A percentile compares a stretch with the other conserved stretches of the same genome.
Conservation (phyloP, 2,113 vertebrate genomes). For the Hyaena hyaena region DNA sequence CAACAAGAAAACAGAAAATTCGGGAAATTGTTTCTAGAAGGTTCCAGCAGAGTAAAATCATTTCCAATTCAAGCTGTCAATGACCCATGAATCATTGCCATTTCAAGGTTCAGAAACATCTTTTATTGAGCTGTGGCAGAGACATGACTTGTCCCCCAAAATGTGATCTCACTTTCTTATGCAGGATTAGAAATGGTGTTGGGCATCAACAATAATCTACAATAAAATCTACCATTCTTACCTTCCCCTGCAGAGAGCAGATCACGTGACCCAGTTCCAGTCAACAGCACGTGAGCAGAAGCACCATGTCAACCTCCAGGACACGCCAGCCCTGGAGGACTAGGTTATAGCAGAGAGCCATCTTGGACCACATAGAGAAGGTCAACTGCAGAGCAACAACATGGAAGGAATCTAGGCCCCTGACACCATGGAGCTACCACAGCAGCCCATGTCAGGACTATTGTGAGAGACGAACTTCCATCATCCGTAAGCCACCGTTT, state of each 20-base stretch:
- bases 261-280: not conserved
- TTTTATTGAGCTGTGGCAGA: not conserved
- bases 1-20: not conserved
- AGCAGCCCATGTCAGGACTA: not conserved
- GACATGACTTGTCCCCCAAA: not conserved
- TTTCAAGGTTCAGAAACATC: not conserved
- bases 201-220: not conserved
- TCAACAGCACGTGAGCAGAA: not conserved
- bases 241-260: no score
- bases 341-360: no score
- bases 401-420: not conserved
- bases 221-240: not conserved
- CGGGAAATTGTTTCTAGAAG: no score
- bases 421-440: not conserved
- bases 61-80: not conserved
- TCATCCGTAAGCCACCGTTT: not conserved
- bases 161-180: not conserved
- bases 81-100: not conserved
- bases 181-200: not conserved
- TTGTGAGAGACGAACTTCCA: not conserved
- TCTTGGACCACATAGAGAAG: not conserved
- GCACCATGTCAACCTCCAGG: not conserved
- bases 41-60: not conserved
- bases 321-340: not conserved
- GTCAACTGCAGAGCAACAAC: not conserved